These are phyloP conservation scores for Phaenicophaeus curvirostris DNA, from an alignment of 2,797 vertebrate genomes.

Conservation along the genomic window DNA sequence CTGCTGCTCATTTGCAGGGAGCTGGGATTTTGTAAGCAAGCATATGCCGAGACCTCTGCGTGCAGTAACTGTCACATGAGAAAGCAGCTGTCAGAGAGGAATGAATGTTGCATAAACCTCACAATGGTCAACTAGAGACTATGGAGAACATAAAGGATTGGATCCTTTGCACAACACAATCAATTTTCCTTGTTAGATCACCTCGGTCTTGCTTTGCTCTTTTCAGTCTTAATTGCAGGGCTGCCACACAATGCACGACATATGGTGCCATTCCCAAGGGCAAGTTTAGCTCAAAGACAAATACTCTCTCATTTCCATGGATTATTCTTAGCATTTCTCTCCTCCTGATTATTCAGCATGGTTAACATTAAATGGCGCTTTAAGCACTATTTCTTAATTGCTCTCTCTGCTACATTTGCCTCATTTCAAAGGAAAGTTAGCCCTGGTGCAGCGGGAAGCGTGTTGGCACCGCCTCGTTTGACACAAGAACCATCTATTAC, in stretches of 20 bases:
- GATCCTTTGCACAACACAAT: background rate
- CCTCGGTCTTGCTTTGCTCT: background rate
- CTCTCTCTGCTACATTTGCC: background rate
- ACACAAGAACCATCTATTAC: background rate
- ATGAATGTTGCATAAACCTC: background rate
- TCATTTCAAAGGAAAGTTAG: background rate
- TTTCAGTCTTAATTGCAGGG: background rate
- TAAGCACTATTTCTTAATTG: background rate
- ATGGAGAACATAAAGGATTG: background rate
- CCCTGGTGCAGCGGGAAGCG: background rate
- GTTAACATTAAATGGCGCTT: background rate
- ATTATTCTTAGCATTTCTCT: background rate
- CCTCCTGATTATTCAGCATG: background rate
- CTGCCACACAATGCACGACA: background rate
- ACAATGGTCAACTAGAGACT: background rate
- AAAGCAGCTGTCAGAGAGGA: background rate
- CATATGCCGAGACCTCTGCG: background rate
- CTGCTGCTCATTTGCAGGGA: background rate
- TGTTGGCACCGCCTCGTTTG: rapidly evolving
- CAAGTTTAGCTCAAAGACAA: background rate
- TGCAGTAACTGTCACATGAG: background rate
- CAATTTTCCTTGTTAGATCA: rapidly evolving
- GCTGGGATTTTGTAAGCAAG: background rate
- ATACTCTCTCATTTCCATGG: background rate
- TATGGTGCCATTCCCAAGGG: background rate